Percentiles rank a stretch among this genome's conserved stretches.
phyloP scores from a whole-genome alignment of 1,140 invertebrate species.

The Drosophila ficusphila region DNA sequence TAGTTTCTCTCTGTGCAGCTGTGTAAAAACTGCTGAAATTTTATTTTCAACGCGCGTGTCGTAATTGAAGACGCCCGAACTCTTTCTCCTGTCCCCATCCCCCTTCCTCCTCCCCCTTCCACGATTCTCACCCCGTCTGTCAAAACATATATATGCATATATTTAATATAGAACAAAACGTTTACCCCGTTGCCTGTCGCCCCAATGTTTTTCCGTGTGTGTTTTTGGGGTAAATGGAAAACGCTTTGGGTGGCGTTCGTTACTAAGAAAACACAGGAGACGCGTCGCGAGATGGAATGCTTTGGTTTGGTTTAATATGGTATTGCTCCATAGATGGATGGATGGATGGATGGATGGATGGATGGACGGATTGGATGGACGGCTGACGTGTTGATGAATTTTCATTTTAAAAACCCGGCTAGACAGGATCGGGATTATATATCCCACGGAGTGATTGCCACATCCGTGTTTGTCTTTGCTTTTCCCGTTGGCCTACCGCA shows the following conservation, averaged over 20 bases:
- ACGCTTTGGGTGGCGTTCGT: conserved; percentile 81
- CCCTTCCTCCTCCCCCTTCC: not conserved
- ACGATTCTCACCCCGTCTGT: conserved; percentile 38
- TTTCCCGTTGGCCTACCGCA: conserved; percentile 61
- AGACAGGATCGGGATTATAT: conserved; percentile 69
- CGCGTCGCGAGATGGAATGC: conserved; percentile 5
- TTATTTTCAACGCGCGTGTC: conserved; percentile 78
- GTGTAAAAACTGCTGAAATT: conserved; percentile 64
- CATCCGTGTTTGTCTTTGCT: conserved; percentile 71
- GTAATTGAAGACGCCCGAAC: conserved; percentile 74
- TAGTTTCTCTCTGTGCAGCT: conserved; percentile 4
- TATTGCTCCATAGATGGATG: conserved; percentile 30
- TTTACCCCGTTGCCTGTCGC: conserved; percentile 66
- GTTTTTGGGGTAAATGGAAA: conserved; percentile 74
- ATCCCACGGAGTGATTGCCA: conserved; percentile 68
- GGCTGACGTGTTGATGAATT: conserved; percentile 76
- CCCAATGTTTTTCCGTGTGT: not conserved
- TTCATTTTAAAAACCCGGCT: conserved; percentile 72
- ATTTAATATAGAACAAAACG: conserved; percentile 61
- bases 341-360: conserved; percentile 32
- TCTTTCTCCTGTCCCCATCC: not conserved
- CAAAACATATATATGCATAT: conserved; percentile 70
- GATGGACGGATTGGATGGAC: conserved; percentile 31
- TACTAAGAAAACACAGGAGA: conserved; percentile 75
- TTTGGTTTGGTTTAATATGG: conserved; percentile 14